Evolutionary conservation across 1,140 invertebrate species (phyloP).

Genomic region (Trichonephila clavipes): DNA sequence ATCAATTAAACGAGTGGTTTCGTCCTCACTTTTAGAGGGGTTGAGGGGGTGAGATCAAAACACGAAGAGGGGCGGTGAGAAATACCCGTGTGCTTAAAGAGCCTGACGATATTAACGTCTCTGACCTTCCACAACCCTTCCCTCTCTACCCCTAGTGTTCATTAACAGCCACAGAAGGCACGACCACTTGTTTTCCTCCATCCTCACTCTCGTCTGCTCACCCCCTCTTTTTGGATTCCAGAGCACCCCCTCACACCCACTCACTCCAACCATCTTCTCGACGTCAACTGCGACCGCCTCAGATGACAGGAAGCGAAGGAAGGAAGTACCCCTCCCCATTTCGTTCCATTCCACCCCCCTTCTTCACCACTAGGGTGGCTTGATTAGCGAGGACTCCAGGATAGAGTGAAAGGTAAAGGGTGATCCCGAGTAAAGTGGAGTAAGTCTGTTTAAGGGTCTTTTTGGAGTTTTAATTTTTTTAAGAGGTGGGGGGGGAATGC

Average conservation of each 20-base stretch:
- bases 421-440: not conserved
- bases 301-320: conserved; percentile 52
- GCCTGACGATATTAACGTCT: conserved; percentile 63
- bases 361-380: conserved; percentile 33
- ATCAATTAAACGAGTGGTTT: conserved; percentile 69
- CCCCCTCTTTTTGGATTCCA: conserved; percentile 54
- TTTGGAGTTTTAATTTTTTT: not conserved
- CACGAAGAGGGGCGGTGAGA: conserved; percentile 38
- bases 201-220: not conserved
- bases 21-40: conserved; percentile 3
- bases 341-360: not conserved
- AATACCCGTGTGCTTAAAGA: conserved; percentile 52
- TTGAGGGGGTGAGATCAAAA: conserved; percentile 47
- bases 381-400: conserved; percentile 33
- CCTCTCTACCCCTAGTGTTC: conserved; percentile 56
- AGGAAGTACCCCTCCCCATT: not conserved
- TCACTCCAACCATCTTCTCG: conserved; percentile 32
- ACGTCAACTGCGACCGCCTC: conserved; percentile 67
- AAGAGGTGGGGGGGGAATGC: not conserved
- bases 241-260: not conserved
- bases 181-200: conserved; percentile 66
- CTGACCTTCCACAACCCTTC: conserved; percentile 24
- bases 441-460: conserved; percentile 12
- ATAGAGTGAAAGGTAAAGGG: not conserved
- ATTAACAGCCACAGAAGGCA: conserved; percentile 71